Evolutionary conservation across 2,888 invertebrate genomes (phyloP), one percentile per base, ranked within the genome.

Genomic region (Polyommatus icarus): DNA sequence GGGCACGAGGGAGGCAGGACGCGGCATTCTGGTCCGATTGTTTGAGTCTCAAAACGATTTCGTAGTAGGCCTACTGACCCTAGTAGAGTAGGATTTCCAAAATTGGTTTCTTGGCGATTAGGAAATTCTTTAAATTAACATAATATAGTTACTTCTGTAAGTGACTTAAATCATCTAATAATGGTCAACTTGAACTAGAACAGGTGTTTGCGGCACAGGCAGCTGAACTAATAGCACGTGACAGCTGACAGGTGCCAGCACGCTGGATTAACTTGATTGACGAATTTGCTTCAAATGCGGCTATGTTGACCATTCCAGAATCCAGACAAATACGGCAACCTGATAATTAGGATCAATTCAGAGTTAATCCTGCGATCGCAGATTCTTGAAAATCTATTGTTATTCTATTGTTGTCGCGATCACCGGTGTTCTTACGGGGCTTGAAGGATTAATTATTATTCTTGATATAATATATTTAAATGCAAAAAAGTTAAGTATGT

Each of bases 221-320:
- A 67, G 67, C 18, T 67, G 67, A 67, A 15, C 29, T 67, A 67
- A 67, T 67, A 67, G 29, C 18, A 67, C 15, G 29, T 18, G 67
- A 15, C 32, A 29, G 29, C 67, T 67, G 67, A 67, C 67, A 67
- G 29, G 67, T 67, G 67, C 67, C 67, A 32, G 12, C 67, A 29
- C 29, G 67, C 29, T 15, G 67, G 67, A 67, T 32, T 67, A 32
- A 32, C 32, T 67, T 67, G 67, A 67, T 15, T 29, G 29, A 67
- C 32, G 29, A 67, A 67, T 67, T 29, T 32, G 67, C 29, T 67
- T 67, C 5, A 29, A 67, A 5, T 32, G 67, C 29, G 29, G 29
- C 67, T 67, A 67, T 29, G 67, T 67, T 67, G 67, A 67, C 61
- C 12, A 61, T 29, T 12, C 5, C 67, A 29, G 32, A 61, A 15